Conservation (phyloP, 2,797 vertebrate species). For the Rhynchotus rufescens region DNA sequence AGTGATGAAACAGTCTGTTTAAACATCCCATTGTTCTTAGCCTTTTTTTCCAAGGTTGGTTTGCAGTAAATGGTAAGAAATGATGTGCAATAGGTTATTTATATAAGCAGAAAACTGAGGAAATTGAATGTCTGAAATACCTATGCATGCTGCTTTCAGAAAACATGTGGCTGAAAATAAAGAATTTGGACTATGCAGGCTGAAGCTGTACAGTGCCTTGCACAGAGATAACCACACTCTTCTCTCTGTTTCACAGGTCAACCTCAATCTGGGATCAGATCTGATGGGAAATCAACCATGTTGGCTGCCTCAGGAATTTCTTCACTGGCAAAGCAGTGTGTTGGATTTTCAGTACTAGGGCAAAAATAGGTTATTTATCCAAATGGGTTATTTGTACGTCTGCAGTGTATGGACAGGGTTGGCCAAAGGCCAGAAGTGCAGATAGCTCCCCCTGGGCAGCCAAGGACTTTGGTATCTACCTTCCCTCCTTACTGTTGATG, state of each 20-base stretch:
- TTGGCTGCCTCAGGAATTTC: neutral
- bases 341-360: neutral
- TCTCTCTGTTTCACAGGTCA: neutral
- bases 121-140: neutral
- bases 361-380: neutral
- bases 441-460: no score
- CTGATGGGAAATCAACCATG: neutral
- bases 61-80: neutral
- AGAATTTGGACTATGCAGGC: neutral
- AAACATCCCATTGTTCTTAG: neutral
- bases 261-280: neutral
- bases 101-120: neutral
- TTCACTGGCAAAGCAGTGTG: neutral
- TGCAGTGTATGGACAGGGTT: neutral
- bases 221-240: neutral
- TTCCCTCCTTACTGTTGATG: neutral
- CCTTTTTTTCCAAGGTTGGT: neutral
- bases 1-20: neutral
- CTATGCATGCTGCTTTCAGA: neutral
- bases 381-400: neutral
- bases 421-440: no score
- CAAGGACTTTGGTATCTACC: neutral
- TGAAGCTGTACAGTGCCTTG: neutral
- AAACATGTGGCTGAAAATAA: neutral
- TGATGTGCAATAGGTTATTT: neutral